Conservation (phyloP, 2,888 invertebrate species). For the Apodemia mormo region DNA sequence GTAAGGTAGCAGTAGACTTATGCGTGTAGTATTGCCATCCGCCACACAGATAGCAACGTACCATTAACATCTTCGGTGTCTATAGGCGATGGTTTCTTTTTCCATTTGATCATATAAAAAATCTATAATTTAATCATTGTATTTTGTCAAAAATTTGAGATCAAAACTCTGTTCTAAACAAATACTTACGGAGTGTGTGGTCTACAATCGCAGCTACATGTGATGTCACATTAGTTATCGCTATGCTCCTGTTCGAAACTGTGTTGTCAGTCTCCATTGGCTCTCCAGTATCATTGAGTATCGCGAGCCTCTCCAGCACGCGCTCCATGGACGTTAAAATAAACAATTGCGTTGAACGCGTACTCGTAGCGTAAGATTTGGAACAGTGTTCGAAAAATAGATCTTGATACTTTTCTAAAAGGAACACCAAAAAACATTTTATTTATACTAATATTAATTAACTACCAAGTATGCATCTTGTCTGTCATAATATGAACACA, state of each 20-base stretch:
- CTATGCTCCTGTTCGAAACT: slow-evolving; percentile 42
- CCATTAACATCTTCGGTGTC: no score
- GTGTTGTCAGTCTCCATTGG: slow-evolving; percentile 62
- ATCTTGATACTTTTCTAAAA: slow-evolving; percentile 84
- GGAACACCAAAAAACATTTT: not conserved
- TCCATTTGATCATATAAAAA: no score
- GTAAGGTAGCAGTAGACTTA: no score
- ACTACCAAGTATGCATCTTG: no score
- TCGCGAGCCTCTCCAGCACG: slow-evolving; percentile 53
- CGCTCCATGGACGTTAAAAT: slow-evolving; percentile 85
- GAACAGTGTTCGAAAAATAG: slow-evolving; percentile 88
- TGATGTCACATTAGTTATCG: slow-evolving; percentile 46
- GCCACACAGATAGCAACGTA: no score
- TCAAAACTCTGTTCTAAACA: no score
- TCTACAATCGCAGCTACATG: slow-evolving; percentile 59
- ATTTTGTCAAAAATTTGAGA: no score
- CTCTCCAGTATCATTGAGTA: slow-evolving; percentile 46
- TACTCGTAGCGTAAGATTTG: slow-evolving; percentile 84
- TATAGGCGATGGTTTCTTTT: no score
- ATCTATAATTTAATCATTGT: no score
- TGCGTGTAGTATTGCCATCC: no score
- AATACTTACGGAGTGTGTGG: slow-evolving; percentile 64
- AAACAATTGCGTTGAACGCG: slow-evolving; percentile 89
- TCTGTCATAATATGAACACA: no score
- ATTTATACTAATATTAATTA: not conserved